Evolutionary conservation across 2,113 vertebrate species (phyloP).

Genomic region (Ginglymostoma cirratum): DNA sequence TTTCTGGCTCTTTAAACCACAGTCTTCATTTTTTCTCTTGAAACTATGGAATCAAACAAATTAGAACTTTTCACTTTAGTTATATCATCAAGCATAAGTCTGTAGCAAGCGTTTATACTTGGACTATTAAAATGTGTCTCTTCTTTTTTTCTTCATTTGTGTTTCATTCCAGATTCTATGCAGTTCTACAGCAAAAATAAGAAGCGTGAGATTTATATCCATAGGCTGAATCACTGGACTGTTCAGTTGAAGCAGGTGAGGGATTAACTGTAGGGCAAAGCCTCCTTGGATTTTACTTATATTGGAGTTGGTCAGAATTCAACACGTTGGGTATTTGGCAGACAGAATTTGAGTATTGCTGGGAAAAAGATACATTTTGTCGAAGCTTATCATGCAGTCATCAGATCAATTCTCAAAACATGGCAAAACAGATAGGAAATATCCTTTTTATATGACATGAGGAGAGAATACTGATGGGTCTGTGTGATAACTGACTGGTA

Average conservation of each 20-base stretch:
- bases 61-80: background rate
- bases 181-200: background rate
- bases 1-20: background rate
- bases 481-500: too few species aligned
- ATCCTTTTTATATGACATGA: too few species aligned
- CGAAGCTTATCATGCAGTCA: too few species aligned
- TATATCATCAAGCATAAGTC: background rate
- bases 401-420: too few species aligned
- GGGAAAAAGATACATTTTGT: background rate
- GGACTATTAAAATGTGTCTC: background rate
- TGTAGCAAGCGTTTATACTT: background rate
- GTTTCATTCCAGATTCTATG: background rate
- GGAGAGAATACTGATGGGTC: too few species aligned
- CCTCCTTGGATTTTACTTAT: slow-evolving; percentile 5
- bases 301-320: background rate
- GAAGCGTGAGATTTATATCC: background rate
- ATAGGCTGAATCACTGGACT: background rate
- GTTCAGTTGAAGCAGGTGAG: background rate
- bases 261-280: background rate
- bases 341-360: background rate
- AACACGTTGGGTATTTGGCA: background rate
- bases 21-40: background rate
- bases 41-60: background rate
- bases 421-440: too few species aligned
- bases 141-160: background rate